A percentile compares a stretch with the other conserved stretches of the same genome.
Evolutionary conservation across 2,113 vertebrate species (phyloP).

Genomic region (Camelus bactrianus): DNA sequence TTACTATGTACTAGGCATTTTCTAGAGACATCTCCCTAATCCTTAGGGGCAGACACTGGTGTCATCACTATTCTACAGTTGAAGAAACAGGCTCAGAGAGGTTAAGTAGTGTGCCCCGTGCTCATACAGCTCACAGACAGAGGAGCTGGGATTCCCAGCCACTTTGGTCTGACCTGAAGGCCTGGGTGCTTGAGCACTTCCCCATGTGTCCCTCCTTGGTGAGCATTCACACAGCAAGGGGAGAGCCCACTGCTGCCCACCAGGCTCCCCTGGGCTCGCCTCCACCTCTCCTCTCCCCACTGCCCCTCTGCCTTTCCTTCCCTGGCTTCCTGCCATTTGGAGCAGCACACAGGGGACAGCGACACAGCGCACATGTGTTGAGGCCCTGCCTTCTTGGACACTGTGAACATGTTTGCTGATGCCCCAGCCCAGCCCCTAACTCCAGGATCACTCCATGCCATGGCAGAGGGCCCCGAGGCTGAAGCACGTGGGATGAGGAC

Average conservation of each 20-base stretch:
- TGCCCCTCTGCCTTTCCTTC: background rate
- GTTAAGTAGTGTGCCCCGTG: background rate
- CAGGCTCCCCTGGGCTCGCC: no score
- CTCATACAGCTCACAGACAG: background rate
- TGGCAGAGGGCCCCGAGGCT: background rate
- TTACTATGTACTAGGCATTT: background rate
- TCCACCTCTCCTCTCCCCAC: background rate
- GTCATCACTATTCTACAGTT: background rate
- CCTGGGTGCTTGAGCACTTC: background rate
- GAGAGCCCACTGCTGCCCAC: background rate
- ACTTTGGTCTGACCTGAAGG: background rate
- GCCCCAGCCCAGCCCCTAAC: background rate
- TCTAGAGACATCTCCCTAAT: background rate
- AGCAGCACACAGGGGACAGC: background rate
- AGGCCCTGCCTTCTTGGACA: background rate
- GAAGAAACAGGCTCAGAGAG: background rate
- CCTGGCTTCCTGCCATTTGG: background rate
- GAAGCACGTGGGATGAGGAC: accelerated
- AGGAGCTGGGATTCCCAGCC: background rate
- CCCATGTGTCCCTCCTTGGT: accelerated
- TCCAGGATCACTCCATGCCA: accelerated
- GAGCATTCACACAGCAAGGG: background rate
- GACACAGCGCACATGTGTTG: accelerated
- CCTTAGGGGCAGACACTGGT: background rate
- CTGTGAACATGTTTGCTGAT: background rate